Base-by-base conservation (phyloP, 2,888 invertebrate species). In the Psylliodes chrysocephalus region DNA sequence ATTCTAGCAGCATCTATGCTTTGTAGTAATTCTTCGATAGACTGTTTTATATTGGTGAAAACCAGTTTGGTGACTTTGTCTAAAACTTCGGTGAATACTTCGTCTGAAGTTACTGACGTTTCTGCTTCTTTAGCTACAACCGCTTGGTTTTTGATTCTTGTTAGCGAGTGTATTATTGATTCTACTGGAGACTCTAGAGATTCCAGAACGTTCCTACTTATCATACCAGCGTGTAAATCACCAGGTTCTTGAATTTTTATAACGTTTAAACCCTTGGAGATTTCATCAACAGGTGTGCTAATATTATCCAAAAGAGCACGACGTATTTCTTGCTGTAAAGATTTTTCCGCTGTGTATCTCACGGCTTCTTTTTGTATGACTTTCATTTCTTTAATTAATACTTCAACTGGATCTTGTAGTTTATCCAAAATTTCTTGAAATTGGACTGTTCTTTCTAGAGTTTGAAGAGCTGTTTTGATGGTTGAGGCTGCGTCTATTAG, bases 261-360 rank as follows among this genome's bases (percentile, higher is more conserved):
- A 2, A 80, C 73, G 8, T 90, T 88, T 67, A 90, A 82, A 0
- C 86, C 86, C 73, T 83, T 86, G 66, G 87, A 84, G 4, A 91
- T 78, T 76, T 90, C 88, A 57, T 87, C 82, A n/a, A 90, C 83
- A 0, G 90, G 87, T 12, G 87, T 85, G 71, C 87, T 86, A 0
- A 90, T 86, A 55, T 86, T 85, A 74, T 90, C 89, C 59, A 90
- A 84, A 28, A 90, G 84, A 60, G 88, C 86, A 62, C 88, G 86
- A 70, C 82, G 75, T 17, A 82, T 60, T 64, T 82, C 82, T 68
- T 82, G 82, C 6, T 76, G 71, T 18, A 79, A 42, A 4, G 78
- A 77, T 69, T 80, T 82, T 65, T 78, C 73, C 7, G 75, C 74
- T n/a, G 79, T 72, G 46, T 79, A 76, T 64, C 78, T 75, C 19